A percentile compares a stretch with the other conserved stretches of the same genome.
Evolutionary conservation across 2,797 vertebrate genomes (phyloP).

Genomic region (Simalia tracyae): DNA sequence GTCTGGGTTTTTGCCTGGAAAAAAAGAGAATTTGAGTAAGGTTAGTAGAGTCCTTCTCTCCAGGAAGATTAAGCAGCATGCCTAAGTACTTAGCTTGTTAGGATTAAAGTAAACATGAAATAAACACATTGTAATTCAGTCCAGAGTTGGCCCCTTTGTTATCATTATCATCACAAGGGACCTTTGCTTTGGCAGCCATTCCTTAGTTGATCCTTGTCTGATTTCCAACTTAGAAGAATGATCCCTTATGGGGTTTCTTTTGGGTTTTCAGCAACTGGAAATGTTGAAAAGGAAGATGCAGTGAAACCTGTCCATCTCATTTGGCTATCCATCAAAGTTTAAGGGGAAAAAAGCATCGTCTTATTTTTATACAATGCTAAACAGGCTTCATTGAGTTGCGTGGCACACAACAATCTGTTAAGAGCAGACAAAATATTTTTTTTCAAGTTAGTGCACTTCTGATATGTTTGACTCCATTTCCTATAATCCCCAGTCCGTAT

Average conservation of each 20-base stretch:
- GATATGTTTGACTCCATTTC: neutral
- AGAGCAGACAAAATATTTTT: neutral
- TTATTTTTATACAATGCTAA: neutral
- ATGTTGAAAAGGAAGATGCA: neutral
- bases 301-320: conserved; percentile 2
- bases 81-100: conserved; percentile 38
- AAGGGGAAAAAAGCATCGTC: neutral
- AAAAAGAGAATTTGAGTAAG: neutral
- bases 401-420: neutral
- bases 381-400: neutral
- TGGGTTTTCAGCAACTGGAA: neutral
- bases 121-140: conserved; percentile 39
- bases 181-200: conserved; percentile 11
- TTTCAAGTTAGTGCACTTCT: neutral
- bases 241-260: conserved; percentile 14
- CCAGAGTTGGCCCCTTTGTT: conserved; percentile 25
- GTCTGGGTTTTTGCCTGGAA: conserved; percentile 12
- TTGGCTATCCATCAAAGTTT: conserved; percentile 4
- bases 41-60: neutral
- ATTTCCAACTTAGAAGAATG: conserved; percentile 6
- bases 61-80: conserved; percentile 27
- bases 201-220: neutral
- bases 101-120: conserved; percentile 48
- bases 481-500: neutral
- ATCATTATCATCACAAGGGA: conserved; percentile 22